These are phyloP conservation scores for Mirounga angustirostris DNA, from an alignment of 2,113 vertebrate genomes.

Conservation along the genomic window DNA sequence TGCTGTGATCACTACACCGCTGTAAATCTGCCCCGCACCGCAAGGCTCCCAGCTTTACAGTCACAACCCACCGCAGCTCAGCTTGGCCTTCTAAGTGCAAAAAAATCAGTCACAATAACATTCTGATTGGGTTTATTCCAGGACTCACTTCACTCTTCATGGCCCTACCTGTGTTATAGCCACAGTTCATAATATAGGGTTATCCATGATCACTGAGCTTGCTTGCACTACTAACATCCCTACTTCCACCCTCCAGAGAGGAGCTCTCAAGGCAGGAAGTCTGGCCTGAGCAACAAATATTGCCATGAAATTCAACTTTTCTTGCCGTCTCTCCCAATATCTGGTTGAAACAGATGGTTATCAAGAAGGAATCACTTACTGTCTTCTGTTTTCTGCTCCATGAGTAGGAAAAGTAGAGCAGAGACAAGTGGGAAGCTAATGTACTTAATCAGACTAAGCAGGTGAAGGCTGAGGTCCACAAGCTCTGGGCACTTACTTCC, in stretches of 20 bases:
- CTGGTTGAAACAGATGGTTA: neutral
- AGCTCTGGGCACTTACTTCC: neutral
- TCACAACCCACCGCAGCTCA: neutral
- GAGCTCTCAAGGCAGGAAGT: neutral
- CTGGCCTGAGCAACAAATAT: neutral
- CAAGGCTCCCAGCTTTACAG: neutral
- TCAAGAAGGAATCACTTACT: neutral
- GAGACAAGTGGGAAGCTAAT: neutral
- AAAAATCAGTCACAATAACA: neutral
- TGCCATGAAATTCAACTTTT: neutral
- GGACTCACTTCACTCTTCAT: neutral
- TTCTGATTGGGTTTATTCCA: neutral
- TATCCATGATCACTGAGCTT: accelerated
- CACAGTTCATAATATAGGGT: neutral
- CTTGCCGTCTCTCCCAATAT: neutral
- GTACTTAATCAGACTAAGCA: neutral
- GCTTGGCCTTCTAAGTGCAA: neutral
- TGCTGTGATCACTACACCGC: neutral
- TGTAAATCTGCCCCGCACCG: neutral
- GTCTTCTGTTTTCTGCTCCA: neutral
- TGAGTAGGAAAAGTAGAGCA: neutral
- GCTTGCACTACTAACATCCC: neutral
- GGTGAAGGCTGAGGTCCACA: neutral
- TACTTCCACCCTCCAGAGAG: neutral
- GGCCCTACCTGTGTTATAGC: neutral